These are phyloP conservation scores for Antechinus stuartii DNA, from an alignment of 2,113 vertebrate genomes.

Conservation along the genomic window DNA sequence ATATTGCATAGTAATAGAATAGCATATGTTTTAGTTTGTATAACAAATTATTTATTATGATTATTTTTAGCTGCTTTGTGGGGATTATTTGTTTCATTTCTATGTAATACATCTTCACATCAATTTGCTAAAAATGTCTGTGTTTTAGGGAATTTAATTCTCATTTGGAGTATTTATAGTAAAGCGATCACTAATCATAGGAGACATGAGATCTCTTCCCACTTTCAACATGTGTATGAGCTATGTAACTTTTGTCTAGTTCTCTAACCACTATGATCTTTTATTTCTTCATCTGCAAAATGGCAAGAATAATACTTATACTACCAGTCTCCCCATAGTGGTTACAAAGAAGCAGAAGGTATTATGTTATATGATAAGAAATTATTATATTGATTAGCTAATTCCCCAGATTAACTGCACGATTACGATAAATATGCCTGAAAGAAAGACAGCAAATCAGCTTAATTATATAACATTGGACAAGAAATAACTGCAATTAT, in stretches of 20 bases:
- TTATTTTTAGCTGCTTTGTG: background rate
- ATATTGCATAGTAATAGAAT: background rate
- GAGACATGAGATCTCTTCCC: background rate
- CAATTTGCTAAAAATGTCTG: background rate
- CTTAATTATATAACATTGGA: background rate
- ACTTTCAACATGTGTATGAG: background rate
- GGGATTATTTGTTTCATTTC: background rate
- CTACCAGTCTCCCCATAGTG: background rate
- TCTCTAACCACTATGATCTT: background rate
- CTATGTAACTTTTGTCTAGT: background rate
- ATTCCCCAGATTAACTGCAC: background rate
- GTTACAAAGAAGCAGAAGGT: background rate
- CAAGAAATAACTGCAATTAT: background rate
- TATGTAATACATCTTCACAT: background rate
- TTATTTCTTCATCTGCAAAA: background rate
- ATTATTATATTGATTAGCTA: background rate
- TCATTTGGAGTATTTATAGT: background rate
- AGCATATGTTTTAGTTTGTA: background rate
- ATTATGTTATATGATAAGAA: background rate
- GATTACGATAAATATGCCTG: background rate
- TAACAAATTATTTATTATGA: background rate
- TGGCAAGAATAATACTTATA: background rate
- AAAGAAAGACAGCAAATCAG: background rate
- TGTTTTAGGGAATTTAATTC: background rate
- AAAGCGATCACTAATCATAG: background rate